Percentiles rank a stretch among this genome's conserved stretches.
Evolutionary conservation across 2,797 vertebrate species (phyloP).

Genomic region (Gymnoscopelus microlampas): DNA sequence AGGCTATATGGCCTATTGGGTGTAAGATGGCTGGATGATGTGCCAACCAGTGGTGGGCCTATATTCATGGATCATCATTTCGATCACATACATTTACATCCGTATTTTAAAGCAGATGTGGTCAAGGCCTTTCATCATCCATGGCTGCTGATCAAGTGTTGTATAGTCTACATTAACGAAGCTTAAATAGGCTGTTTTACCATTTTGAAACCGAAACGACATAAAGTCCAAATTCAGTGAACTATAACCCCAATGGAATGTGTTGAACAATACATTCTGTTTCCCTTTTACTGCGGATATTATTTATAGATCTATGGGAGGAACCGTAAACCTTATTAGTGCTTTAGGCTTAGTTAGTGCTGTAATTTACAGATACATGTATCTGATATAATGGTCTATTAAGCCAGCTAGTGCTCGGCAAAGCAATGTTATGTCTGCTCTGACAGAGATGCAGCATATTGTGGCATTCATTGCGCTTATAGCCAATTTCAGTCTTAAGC

Average conservation of each 20-base stretch:
- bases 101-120: conserved; percentile 42
- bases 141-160: conserved; percentile 51
- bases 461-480: conserved; percentile 30
- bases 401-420: not conserved
- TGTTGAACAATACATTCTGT: not conserved
- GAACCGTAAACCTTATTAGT: conserved; percentile 18
- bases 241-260: conserved; percentile 10
- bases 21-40: conserved; percentile 64
- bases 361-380: conserved; percentile 17
- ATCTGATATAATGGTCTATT: not conserved
- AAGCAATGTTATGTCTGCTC: not conserved
- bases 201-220: not conserved
- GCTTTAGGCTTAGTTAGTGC: conserved; percentile 21
- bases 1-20: conserved; percentile 36
- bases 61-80: conserved; percentile 48
- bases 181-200: conserved; percentile 16
- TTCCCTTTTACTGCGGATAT: conserved; percentile 26
- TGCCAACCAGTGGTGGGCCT: conserved; percentile 34
- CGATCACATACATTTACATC: conserved; percentile 46
- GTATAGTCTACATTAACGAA: conserved; percentile 22
- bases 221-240: not conserved
- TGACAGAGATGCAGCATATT: conserved; percentile 20
- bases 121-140: conserved; percentile 45
- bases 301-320: conserved; percentile 16
- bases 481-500: conserved; percentile 52